Base-by-base conservation (phyloP, 2,797 vertebrate genomes). In the Coracias cyanogaster region DNA sequence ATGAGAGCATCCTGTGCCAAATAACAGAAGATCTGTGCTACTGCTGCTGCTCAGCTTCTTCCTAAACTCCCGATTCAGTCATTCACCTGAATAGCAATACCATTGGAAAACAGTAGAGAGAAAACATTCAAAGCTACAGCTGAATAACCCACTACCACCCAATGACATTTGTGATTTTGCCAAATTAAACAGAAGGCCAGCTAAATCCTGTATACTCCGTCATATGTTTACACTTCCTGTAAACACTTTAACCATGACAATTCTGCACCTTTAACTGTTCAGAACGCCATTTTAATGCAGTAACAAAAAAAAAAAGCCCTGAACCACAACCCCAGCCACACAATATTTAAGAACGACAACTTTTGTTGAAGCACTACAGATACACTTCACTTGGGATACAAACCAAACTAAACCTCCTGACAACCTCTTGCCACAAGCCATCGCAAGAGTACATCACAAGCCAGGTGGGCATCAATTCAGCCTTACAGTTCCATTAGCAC, bases 381-480 rank as follows among this genome's bases (percentile, higher is more conserved):
- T 29, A 33, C 8, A 20, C 26, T 71, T 86, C 15, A 48, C 16
- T 21, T 49, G 35, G 1, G 10, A 69, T 6, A 33, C 5, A 33
- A 91, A 69, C 21, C 21, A 20, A 69, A 70, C 7, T 49, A 57
- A 82, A 76, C 21, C 43, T 69, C 29, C 9, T 2, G 33, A 65
- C 6, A 46, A 26, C 37, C n/a, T 77, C 58, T 49, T 35, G 18
- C 25, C 13, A 4, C 49, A 29, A n/a, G 21, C 20, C 31, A 48
- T 0, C 1, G 25, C 37, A 60, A 74, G 25, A 0, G 0, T 16
- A 29, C 43, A n/a, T 28, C 0, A 0, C 8, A 3, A 8, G n/a
- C 24, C 37, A 84, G 17, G n/a, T 0, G 3, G 28, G 29, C 48
- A 85, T 5, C 1, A 4, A 29, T 33, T 79, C 37, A 71, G 15